phyloP scores from a whole-genome alignment of 2,888 invertebrate species.

The Euzetes globulus region DNA sequence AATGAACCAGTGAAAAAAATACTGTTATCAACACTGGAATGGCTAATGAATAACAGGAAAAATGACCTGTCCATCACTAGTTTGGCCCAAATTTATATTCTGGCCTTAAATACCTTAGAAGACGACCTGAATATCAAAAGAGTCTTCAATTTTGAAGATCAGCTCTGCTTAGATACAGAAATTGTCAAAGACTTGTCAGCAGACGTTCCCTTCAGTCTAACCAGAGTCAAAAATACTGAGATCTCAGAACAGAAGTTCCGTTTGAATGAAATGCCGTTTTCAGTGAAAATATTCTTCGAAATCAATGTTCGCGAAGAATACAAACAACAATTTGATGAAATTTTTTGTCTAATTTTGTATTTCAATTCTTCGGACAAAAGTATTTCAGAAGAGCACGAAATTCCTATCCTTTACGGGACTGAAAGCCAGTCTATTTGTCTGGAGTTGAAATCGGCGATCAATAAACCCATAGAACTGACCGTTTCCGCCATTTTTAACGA shows the following conservation, averaged over 20 bases:
- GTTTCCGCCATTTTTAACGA: conserved; percentile 30
- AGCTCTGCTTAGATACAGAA: conserved; percentile 4
- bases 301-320: neutral
- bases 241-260: neutral
- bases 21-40: conserved; percentile 30
- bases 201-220: conserved; percentile 23
- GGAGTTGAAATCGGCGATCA: neutral
- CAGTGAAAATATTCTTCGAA: conserved; percentile 17
- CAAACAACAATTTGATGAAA: neutral
- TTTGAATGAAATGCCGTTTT: conserved; percentile 15
- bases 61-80: conserved; percentile 34
- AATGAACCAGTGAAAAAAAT: conserved; percentile 24
- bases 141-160: conserved; percentile 35
- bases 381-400: neutral
- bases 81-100: conserved; percentile 37
- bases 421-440: conserved; percentile 2
- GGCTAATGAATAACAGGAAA: conserved; percentile 33
- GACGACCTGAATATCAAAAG: conserved; percentile 30
- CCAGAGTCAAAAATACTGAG: neutral
- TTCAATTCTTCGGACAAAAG: neutral
- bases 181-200: neutral
- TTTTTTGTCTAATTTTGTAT: neutral
- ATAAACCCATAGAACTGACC: neutral
- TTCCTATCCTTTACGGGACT: conserved; percentile 13
- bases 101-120: conserved; percentile 36